A percentile compares a stretch with the other conserved stretches of the same genome.
phyloP scores from a whole-genome alignment of 37 sponge, comb jelly and placozoan species.

The Oscarella lobularis region DNA sequence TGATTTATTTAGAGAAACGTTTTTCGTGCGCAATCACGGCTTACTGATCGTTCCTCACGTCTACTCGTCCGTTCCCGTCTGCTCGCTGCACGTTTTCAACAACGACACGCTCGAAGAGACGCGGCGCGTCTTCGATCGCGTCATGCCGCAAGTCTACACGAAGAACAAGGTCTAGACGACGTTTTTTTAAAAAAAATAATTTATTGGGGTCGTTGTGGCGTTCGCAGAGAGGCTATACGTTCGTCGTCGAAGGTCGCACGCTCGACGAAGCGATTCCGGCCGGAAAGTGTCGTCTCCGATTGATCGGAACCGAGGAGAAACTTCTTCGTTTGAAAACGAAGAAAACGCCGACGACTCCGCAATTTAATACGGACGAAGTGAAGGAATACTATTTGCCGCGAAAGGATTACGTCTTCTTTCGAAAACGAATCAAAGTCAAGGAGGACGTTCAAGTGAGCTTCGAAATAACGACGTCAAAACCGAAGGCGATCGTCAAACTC shows the following conservation, averaged over 20 bases:
- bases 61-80: slow-evolving; percentile 13
- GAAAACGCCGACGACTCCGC: neutral
- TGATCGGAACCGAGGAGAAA: slow-evolving; percentile 21
- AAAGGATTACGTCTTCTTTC: slow-evolving; percentile 56
- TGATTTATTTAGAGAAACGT: slow-evolving; percentile 18
- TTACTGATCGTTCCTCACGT: slow-evolving; percentile 15
- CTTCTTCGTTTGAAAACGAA: slow-evolving; percentile 5
- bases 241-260: slow-evolving; percentile 15
- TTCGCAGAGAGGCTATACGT: slow-evolving; percentile 19
- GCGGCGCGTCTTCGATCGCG: slow-evolving; percentile 43
- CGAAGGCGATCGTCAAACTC: slow-evolving; percentile 53
- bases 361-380: slow-evolving; percentile 36
- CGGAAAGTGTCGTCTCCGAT: slow-evolving; percentile 25
- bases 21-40: slow-evolving; percentile 3
- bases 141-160: slow-evolving; percentile 32
- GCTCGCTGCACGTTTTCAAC: slow-evolving; percentile 58
- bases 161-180: no score
- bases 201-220: no score
- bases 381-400: slow-evolving; percentile 80
- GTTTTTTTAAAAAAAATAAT: no score
- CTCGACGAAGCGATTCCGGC: slow-evolving; percentile 9
- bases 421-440: slow-evolving; percentile 34
- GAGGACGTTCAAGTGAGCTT: slow-evolving; percentile 49
- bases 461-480: slow-evolving; percentile 68
- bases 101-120: slow-evolving; percentile 70